Evolutionary conservation across 2,113 vertebrate species (phyloP).

Genomic region (Buteo buteo): DNA sequence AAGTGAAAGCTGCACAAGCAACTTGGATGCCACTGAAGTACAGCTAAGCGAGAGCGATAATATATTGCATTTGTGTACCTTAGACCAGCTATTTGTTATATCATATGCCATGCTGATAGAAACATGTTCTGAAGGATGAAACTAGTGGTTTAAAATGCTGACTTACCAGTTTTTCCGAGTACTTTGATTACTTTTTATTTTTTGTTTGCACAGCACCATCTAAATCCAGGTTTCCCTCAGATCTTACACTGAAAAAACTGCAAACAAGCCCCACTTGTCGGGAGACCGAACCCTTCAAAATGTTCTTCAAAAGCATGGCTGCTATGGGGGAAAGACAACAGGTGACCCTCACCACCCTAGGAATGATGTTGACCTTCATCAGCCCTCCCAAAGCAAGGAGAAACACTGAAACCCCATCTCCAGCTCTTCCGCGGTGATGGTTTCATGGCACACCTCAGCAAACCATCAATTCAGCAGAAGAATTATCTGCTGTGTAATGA

Average conservation of each 20-base stretch:
- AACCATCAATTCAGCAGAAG: conserved; percentile 28
- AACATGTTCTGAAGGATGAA: background rate
- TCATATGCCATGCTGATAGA: background rate
- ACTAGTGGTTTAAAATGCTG: background rate
- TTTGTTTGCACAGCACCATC: background rate
- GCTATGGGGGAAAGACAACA: background rate
- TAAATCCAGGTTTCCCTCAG: conserved; percentile 14
- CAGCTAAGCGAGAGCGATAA: background rate
- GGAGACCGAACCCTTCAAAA: background rate
- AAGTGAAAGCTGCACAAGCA: background rate
- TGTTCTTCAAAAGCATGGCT: background rate
- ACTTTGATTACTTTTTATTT: background rate
- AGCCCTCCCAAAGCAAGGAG: background rate
- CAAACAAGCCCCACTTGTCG: background rate
- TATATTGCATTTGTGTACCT: background rate
- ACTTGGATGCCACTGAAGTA: background rate
- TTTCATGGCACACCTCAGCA: conserved; percentile 24
- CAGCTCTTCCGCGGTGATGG: background rate
- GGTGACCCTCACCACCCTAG: background rate
- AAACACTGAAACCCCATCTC: background rate
- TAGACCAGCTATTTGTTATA: background rate
- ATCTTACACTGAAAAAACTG: background rate
- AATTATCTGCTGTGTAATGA: conserved; percentile 2
- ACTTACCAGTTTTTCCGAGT: background rate
- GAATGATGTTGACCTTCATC: background rate